These are phyloP conservation scores for Nemotelus pantherinus DNA, from an alignment of 2,888 invertebrate genomes.

Conservation along the genomic window DNA sequence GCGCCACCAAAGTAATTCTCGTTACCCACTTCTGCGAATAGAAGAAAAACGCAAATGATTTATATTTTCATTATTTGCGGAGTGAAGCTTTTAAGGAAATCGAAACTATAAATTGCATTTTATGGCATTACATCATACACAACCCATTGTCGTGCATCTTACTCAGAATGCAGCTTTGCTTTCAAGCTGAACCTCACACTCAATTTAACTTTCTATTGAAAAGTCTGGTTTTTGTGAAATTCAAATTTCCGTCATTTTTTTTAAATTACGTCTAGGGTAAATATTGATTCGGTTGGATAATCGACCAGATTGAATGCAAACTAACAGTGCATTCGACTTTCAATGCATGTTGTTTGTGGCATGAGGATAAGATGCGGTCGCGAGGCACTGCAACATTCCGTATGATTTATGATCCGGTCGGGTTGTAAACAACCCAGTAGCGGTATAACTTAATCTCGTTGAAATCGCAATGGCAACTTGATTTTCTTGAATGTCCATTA, in stretches of 20 bases:
- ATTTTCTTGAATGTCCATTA: conserved; percentile 19
- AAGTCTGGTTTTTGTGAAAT: neutral
- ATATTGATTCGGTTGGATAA: conserved; percentile 19
- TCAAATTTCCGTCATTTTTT: conserved; percentile 2
- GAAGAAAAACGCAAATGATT: conserved; percentile 45
- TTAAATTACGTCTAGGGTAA: conserved; percentile 12
- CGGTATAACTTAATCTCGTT: conserved; percentile 12
- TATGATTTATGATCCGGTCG: conserved; percentile 18
- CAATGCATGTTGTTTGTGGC: neutral
- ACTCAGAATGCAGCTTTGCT: neutral
- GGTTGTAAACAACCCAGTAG: conserved; percentile 17
- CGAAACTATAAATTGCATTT: conserved; percentile 4
- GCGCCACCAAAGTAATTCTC: conserved; percentile 57
- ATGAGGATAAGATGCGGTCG: conserved; percentile 16
- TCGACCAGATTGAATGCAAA: neutral
- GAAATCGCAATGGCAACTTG: conserved; percentile 2
- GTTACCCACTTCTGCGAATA: conserved; percentile 56
- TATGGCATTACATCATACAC: neutral
- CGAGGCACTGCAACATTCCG: neutral
- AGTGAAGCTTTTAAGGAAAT: conserved; percentile 12
- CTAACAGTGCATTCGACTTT: conserved; percentile 4
- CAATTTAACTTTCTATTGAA: neutral
- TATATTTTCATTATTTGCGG: conserved; percentile 10
- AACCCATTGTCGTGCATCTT: neutral
- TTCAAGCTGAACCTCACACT: neutral